Evolutionary conservation across 2,888 invertebrate genomes (phyloP).

Genomic region (Himalopsyche tibetana): DNA sequence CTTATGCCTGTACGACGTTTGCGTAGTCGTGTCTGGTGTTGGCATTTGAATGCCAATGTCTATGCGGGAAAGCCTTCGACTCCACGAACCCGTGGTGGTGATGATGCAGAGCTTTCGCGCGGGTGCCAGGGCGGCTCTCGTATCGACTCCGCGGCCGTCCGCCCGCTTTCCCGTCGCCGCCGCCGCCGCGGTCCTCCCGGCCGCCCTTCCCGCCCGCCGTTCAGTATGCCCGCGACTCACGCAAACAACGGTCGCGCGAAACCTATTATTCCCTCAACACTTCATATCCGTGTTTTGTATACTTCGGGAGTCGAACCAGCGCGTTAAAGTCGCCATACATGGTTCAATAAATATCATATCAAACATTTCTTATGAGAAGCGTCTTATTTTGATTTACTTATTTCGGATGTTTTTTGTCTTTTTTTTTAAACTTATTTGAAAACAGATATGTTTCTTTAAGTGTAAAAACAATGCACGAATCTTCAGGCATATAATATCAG

Average conservation of each 20-base stretch:
- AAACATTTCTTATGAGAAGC: not conserved
- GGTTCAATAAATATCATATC: no score
- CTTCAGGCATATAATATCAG: no score
- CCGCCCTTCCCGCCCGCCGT: constrained; percentile 36
- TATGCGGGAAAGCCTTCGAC: not conserved
- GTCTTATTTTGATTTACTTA: not conserved
- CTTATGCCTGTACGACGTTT: no score
- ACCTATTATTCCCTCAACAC: constrained; percentile 9
- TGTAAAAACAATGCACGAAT: not conserved
- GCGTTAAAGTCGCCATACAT: no score
- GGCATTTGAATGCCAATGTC: not conserved
- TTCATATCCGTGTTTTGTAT: not conserved
- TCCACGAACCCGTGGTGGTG: constrained; percentile 11
- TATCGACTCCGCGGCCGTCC: constrained; percentile 73
- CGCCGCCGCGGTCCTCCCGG: constrained; percentile 2
- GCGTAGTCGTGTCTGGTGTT: not conserved
- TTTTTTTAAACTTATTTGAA: no score
- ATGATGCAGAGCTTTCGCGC: constrained; percentile 39
- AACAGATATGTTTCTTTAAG: not conserved
- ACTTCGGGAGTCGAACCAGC: not conserved
- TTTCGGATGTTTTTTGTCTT: no score
- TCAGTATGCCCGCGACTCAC: constrained; percentile 44
- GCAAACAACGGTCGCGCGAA: constrained; percentile 35
- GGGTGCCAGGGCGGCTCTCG: constrained; percentile 44
- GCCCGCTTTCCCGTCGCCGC: constrained; percentile 69